Base-by-base conservation (phyloP, 2,888 invertebrate species). In the Margaritifera margaritifera region DNA sequence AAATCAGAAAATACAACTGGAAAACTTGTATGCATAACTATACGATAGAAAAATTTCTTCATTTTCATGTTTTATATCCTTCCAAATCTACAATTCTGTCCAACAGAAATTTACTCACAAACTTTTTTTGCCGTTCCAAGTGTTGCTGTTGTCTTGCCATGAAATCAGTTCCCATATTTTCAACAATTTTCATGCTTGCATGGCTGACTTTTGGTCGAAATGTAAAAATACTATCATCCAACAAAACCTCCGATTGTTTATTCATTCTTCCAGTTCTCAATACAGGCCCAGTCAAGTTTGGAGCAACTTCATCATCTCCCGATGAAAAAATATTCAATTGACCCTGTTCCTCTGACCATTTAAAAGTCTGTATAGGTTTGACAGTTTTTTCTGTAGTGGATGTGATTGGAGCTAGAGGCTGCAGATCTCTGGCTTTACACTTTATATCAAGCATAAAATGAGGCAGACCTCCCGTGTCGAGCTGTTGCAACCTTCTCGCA, bases 81-180 rank as follows among this genome's bases (percentile, higher is more conserved):
- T 42, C 15, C 42, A 42, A 42, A 11, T 42, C 2, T 42, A 42
- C 42, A 42, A n/a, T n/a, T n/a, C n/a, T n/a, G n/a, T n/a, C 15
- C 42, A 42, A 42, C 11, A 42, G 11, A 42, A 42, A 42, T 42
- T 18, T 57, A 82, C 86, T 84, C 80, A 87, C 87, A 76, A 79
- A 68, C 74, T 80, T 80, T 71, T 82, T 87, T 68, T 86, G 85
- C 42, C 78, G 79, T 62, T 83, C 81, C 52, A 85, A 69, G 78
- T 84, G 84, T 65, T 82, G 80, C 63, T 84, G 83, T 62, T 86
- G 86, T 65, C 85, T 76, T 52, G 82, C 71, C 85, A 85, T 85
- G 69, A 87, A 86, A 72, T 86, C 85, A 56, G 84, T 84, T 6
- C 83, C 84, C 58, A 86, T 71, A 72, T 72, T 80, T 71, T 86